Conservation (phyloP, 2,113 vertebrate genomes). For the Apus apus region DNA sequence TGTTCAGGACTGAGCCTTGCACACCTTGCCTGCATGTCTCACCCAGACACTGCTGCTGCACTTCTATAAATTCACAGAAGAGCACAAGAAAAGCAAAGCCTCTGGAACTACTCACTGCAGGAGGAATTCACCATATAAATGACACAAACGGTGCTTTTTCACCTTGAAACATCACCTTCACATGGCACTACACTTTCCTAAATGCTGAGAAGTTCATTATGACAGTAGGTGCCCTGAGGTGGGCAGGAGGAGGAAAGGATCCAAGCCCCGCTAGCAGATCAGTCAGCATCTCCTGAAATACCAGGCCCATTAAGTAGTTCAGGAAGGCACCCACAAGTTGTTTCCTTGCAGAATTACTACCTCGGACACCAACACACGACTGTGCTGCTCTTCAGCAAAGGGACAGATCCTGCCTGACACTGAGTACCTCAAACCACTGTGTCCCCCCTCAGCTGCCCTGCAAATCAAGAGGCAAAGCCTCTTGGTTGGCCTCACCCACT, state of each 20-base stretch:
- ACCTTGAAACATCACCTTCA: background rate
- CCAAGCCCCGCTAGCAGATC: background rate
- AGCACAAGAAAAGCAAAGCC: background rate
- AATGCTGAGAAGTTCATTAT: background rate
- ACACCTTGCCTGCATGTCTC: accelerated
- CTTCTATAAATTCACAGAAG: background rate
- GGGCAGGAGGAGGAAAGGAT: background rate
- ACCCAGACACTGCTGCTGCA: background rate
- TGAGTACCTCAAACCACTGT: background rate
- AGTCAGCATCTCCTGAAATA: background rate
- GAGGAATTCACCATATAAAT: background rate
- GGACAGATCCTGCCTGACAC: background rate
- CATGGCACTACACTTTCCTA: background rate
- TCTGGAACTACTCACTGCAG: background rate
- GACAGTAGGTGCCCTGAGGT: background rate
- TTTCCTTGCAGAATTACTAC: background rate
- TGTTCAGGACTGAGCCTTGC: background rate
- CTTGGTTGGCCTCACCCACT: background rate
- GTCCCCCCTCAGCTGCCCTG: background rate
- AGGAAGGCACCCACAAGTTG: background rate
- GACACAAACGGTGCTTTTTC: background rate
- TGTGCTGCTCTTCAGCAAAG: background rate
- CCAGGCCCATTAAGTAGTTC: background rate
- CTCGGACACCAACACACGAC: background rate
- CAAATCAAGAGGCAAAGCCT: background rate